Percentiles rank a stretch among this genome's conserved stretches.
Evolutionary conservation across 37 sponge, comb jelly and placozoan species (phyloP).

Genomic region (Axinella damicornis): DNA sequence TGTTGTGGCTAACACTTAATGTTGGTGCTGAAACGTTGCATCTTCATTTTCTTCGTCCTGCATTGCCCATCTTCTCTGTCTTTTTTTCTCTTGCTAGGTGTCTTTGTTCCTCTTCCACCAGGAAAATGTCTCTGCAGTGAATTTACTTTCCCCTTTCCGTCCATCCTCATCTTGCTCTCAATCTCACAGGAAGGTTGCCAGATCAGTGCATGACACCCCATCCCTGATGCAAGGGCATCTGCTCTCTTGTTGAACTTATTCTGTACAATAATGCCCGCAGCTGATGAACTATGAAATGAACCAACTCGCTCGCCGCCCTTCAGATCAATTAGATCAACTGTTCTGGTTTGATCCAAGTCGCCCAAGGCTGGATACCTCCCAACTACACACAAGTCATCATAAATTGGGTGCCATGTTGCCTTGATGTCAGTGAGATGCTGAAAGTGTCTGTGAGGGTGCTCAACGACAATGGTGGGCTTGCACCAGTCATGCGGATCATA

Average conservation of each 20-base stretch:
- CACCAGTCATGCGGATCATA: constrained; percentile 55
- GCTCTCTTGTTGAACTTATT: constrained; percentile 62
- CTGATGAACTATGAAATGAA: constrained; percentile 18
- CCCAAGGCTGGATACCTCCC: constrained; percentile 51
- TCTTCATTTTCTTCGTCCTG: constrained; percentile 12
- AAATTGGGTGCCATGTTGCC: constrained; percentile 81
- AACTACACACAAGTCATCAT: constrained; percentile 53
- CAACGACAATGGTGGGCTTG: constrained; percentile 16
- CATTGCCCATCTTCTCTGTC: not conserved
- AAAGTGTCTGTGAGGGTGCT: constrained; percentile 67
- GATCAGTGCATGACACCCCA: constrained; percentile 44
- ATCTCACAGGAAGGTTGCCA: constrained; percentile 13
- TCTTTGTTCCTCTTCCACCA: not conserved
- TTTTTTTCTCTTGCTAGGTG: constrained; percentile 21
- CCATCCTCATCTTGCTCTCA: constrained; percentile 8
- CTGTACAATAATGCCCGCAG: constrained; percentile 14
- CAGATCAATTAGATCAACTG: constrained; percentile 62
- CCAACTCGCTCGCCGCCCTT: constrained; percentile 23
- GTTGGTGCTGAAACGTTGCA: not conserved
- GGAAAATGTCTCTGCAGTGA: not conserved
- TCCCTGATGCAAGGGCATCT: constrained; percentile 66
- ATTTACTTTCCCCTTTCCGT: not conserved
- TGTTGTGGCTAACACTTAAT: too few relatives aligned
- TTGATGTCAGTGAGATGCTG: constrained; percentile 76
- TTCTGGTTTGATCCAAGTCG: constrained; percentile 30